A percentile compares a stretch with the other conserved stretches of the same genome.
Evolutionary conservation across 2,797 vertebrate species (phyloP).

Genomic region (Hoplostethus atlanticus): DNA sequence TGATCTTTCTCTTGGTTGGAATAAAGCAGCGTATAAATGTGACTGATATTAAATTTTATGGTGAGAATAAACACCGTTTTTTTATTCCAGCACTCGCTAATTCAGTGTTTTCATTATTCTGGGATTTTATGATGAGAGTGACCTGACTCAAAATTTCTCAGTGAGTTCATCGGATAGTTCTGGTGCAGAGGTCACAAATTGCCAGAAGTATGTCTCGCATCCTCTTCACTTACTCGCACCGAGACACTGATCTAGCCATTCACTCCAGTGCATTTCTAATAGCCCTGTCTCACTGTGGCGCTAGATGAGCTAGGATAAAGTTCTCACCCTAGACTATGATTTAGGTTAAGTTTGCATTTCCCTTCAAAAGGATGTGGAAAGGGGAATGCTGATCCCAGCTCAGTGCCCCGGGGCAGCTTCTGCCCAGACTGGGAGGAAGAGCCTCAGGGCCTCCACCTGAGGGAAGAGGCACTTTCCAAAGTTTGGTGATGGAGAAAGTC

Average conservation of each 20-base stretch:
- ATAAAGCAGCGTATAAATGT: constrained; percentile 26
- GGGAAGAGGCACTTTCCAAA: constrained; percentile 29
- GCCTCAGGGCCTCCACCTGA: constrained; percentile 19
- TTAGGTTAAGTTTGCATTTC: constrained; percentile 36
- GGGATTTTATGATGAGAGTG: background rate
- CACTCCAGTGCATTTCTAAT: too few relatives aligned
- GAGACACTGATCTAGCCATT: too few relatives aligned
- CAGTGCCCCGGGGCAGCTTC: constrained; percentile 27
- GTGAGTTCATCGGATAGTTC: too few relatives aligned
- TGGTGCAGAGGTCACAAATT: too few relatives aligned
- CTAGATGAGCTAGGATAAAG: constrained; percentile 27
- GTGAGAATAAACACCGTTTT: constrained; percentile 1
- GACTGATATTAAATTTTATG: constrained; percentile 1
- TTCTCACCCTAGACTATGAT: constrained; percentile 22
- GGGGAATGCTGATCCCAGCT: constrained; percentile 32
- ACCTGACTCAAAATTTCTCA: too few relatives aligned
- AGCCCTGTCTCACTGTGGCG: constrained; percentile 5
- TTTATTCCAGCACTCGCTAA: background rate
- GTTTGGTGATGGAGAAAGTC: constrained; percentile 24
- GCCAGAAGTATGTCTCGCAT: too few relatives aligned
- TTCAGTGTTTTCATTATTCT: background rate
- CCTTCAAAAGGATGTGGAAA: constrained; percentile 16
- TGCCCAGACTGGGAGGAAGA: constrained; percentile 14
- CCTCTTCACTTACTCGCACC: too few relatives aligned
- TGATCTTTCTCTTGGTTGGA: constrained; percentile 18